phyloP scores from a whole-genome alignment of 2,113 vertebrate species.

The Antennarius striatus region DNA sequence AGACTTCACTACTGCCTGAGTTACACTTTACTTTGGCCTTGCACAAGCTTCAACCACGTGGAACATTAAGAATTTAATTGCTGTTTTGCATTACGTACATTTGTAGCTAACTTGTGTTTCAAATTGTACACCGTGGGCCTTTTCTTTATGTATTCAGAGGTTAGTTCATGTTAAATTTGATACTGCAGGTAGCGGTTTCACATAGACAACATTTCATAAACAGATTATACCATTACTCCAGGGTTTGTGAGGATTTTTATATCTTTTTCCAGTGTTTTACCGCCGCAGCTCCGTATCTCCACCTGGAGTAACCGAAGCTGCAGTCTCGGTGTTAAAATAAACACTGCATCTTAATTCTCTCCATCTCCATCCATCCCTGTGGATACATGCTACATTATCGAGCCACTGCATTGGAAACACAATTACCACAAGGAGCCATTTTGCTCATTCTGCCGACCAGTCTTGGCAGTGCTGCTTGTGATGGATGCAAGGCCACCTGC shows the following conservation, averaged over 20 bases:
- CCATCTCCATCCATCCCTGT: slow-evolving; percentile 8
- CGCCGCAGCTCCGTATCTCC: slow-evolving; percentile 1
- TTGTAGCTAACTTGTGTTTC: neutral
- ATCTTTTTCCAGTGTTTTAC: slow-evolving; percentile 3
- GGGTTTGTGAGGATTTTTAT: slow-evolving; percentile 5
- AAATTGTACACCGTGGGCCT: neutral
- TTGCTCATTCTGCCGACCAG: slow-evolving; percentile 32
- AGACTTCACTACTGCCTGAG: too few species aligned
- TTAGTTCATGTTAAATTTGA: slow-evolving; percentile 9
- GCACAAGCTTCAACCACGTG: too few species aligned
- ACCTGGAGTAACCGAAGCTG: slow-evolving; percentile 5
- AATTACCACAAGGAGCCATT: slow-evolving; percentile 50
- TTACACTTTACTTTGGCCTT: too few species aligned
- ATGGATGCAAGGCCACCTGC: slow-evolving; percentile 75
- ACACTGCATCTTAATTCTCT: slow-evolving; percentile 26
- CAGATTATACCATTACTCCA: neutral
- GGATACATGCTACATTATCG: slow-evolving; percentile 21
- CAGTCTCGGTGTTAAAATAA: slow-evolving; percentile 26
- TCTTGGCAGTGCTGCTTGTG: slow-evolving; percentile 52
- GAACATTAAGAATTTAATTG: too few species aligned
- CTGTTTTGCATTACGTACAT: too few species aligned
- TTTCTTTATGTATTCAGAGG: neutral
- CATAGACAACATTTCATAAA: neutral
- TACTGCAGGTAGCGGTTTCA: neutral
- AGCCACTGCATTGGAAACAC: slow-evolving; percentile 44